Evolutionary conservation across 2,888 invertebrate species (phyloP).

Genomic region (Plebejus anna): DNA sequence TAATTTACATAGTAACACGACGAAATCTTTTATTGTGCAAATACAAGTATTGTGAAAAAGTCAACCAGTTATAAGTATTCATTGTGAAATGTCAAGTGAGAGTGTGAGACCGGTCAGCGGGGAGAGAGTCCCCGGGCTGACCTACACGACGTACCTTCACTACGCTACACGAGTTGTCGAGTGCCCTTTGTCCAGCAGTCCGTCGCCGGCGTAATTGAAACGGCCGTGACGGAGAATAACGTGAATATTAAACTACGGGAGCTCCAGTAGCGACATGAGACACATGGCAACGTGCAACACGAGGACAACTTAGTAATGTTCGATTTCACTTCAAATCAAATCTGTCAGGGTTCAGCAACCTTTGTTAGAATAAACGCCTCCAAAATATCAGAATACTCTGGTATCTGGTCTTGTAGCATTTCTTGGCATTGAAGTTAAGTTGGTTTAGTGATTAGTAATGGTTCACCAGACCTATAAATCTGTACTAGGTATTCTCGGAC

Average conservation of each 20-base stretch:
- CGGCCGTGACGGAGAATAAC: constrained; percentile 7
- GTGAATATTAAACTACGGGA: constrained; percentile 16
- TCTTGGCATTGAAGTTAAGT: too few relatives aligned
- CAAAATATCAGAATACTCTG: background rate
- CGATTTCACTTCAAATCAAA: background rate
- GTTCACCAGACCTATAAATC: too few relatives aligned
- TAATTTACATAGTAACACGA: too few relatives aligned
- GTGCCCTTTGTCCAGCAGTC: constrained; percentile 13
- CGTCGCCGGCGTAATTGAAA: constrained; percentile 16
- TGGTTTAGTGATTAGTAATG: too few relatives aligned
- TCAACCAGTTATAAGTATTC: background rate
- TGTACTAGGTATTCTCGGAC: too few relatives aligned
- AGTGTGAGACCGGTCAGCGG: background rate
- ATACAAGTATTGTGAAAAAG: background rate
- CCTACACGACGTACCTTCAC: background rate
- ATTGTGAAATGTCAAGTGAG: background rate
- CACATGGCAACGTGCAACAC: background rate
- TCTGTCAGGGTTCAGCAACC: too few relatives aligned
- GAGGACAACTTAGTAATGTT: background rate
- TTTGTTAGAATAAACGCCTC: background rate
- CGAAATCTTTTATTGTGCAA: background rate
- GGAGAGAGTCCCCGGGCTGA: background rate
- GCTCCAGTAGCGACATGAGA: background rate
- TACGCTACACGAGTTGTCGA: background rate
- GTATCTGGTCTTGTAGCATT: background rate